Percentiles rank a stretch among this genome's conserved stretches.
These are phyloP conservation scores for Ophioninae sp. DNA, from an alignment of 2,888 invertebrate species.

Conservation along the genomic window DNA sequence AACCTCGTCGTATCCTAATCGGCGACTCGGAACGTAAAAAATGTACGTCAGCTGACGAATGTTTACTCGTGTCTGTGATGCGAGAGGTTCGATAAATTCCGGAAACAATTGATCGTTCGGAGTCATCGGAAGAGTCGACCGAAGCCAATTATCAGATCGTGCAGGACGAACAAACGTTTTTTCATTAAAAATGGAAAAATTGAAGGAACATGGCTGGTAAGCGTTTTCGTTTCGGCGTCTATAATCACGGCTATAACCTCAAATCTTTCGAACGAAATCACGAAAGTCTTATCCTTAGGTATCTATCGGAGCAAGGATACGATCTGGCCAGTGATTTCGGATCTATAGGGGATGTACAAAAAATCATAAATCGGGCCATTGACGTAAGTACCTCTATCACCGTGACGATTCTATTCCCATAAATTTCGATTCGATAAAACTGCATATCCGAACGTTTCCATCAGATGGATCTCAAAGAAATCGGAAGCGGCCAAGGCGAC, in stretches of 20 bases:
- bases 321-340: constrained; percentile 86
- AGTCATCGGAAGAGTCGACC: neutral
- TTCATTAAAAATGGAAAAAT: constrained; percentile 82
- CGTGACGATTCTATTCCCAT: neutral
- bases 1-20: constrained; percentile 14
- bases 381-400: constrained; percentile 84
- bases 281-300: constrained; percentile 81
- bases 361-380: constrained; percentile 85
- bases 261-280: neutral
- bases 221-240: constrained; percentile 56
- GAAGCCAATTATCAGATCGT: neutral
- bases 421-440: neutral
- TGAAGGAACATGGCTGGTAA: constrained; percentile 87
- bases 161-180: neutral
- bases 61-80: constrained; percentile 48
- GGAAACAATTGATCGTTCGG: neutral
- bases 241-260: constrained; percentile 27
- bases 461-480: constrained; percentile 90
- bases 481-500: constrained; percentile 84
- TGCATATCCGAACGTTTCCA: constrained; percentile 68
- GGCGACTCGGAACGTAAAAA: constrained; percentile 26
- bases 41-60: constrained; percentile 64
- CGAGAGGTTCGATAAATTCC: neutral
- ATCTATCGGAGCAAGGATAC: constrained; percentile 87
- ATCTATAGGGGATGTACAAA: constrained; percentile 84